Conservation (phyloP, 2,797 vertebrate species). For the Siniperca undulata region DNA sequence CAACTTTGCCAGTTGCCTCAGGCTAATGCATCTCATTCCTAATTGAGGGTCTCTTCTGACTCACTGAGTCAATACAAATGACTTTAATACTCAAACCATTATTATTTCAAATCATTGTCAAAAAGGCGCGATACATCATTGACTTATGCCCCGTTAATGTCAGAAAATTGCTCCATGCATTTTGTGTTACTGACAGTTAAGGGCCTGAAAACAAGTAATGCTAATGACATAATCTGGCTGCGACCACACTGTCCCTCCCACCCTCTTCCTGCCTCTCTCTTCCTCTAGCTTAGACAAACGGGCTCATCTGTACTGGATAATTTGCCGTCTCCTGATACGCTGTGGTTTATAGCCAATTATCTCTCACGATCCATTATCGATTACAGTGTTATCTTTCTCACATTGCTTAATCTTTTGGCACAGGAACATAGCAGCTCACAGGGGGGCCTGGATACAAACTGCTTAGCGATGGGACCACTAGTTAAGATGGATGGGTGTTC, state of each 20-base stretch:
- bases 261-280: slow-evolving; percentile 33
- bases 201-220: slow-evolving; percentile 77
- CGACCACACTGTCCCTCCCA: slow-evolving; percentile 65
- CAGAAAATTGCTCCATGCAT: slow-evolving; percentile 82
- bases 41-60: slow-evolving; percentile 77
- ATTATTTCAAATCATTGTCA: slow-evolving; percentile 83
- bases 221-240: slow-evolving; percentile 84
- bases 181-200: slow-evolving; percentile 84
- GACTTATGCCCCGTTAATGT: slow-evolving; percentile 80
- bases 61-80: slow-evolving; percentile 83
- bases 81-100: slow-evolving; percentile 82
- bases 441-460: slow-evolving; percentile 61
- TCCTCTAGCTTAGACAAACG: slow-evolving; percentile 73
- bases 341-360: slow-evolving; percentile 89
- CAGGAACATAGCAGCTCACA: slow-evolving; percentile 66
- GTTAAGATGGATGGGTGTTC: slow-evolving; percentile 79
- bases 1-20: slow-evolving; percentile 59
- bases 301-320: slow-evolving; percentile 85
- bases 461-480: slow-evolving; percentile 66
- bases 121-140: slow-evolving; percentile 77
- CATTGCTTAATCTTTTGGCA: slow-evolving; percentile 85
- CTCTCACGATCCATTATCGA: slow-evolving; percentile 85
- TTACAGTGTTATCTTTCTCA: slow-evolving; percentile 86
- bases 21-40: slow-evolving; percentile 72
- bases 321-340: slow-evolving; percentile 85